Evolutionary conservation across 2,888 invertebrate genomes (phyloP), one percentile per base, ranked within the genome.

Genomic region (Microchrysa polita): DNA sequence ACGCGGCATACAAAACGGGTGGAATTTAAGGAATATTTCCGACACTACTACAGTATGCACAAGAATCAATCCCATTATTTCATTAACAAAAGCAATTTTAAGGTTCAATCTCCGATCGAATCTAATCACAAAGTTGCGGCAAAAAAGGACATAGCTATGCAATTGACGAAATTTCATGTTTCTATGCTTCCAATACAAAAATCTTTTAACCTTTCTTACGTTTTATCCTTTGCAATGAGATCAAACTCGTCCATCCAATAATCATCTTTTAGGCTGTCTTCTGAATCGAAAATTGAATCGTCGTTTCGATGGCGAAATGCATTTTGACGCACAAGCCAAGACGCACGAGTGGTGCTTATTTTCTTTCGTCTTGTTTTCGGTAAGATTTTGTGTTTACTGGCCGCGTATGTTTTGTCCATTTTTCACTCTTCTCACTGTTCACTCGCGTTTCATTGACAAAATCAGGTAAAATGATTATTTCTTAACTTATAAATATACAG

Each of bases 201-300:
- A 52, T n/a, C 40, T 2, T 5, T 20, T 14, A 7, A 20, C 20
- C 1, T 52, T 52, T 63, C 59, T 72, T 72, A 74, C 74, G 67
- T 67, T 59, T 67, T 74, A 12, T 40, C 67, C 1, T 20, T 27
- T 1, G 65, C 5, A 22, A 74, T 34, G 16, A 27, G 16, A 72
- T 74, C 74, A 23, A 74, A 74, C 5, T 60, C n/a, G 55, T 74
- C 74, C 53, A 65, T 67, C 65, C 67, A 72, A 7, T 53, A 72
- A 16, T 34, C 67, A 40, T 74, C 71, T 1, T 12, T 12, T 5
- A 74, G 48, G 27, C 53, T 53, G 7, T 69, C 59, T n/a, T 69
- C 61, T 34, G 61, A 20, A 23, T 73, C 40, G 22, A 73, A 73
- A 22, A 73, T 65, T 23, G 60, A 72, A n/a, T 55, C 55, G 22